These are phyloP conservation scores for Aurelia sp. DNA, from an alignment of 30 jellyfish, hydroid and myxozoan genomes.

Conservation along the genomic window DNA sequence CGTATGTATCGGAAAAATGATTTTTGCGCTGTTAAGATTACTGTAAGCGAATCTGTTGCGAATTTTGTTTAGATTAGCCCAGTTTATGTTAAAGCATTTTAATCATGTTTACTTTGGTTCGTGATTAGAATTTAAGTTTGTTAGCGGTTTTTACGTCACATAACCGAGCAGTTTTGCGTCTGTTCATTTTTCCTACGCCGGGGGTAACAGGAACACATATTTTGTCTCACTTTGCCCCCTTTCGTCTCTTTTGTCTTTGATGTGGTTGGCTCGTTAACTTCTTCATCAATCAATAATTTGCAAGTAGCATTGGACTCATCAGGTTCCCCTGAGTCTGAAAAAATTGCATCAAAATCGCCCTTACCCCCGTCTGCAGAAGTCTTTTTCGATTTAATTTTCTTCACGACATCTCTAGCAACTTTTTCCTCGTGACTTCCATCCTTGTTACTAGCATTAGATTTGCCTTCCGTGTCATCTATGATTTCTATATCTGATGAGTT, in stretches of 20 bases:
- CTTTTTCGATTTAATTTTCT: not conserved
- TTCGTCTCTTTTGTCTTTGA: not conserved
- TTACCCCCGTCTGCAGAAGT: conserved; percentile 32
- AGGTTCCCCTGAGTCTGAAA: not conserved
- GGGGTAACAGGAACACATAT: conserved; percentile 7
- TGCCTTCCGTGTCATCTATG: not conserved
- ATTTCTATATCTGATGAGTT: not conserved
- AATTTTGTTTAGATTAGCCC: too few relatives aligned
- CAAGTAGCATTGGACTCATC: not conserved
- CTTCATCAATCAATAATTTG: not conserved
- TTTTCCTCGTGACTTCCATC: not conserved
- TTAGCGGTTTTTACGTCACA: not conserved
- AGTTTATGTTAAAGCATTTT: too few relatives aligned
- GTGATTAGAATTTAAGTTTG: too few relatives aligned
- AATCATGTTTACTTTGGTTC: too few relatives aligned
- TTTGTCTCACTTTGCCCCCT: not conserved
- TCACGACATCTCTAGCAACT: not conserved
- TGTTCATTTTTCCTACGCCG: not conserved
- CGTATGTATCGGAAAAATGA: too few relatives aligned
- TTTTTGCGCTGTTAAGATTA: too few relatives aligned
- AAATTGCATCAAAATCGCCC: conserved; percentile 1
- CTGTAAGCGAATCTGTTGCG: too few relatives aligned
- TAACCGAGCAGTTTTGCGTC: not conserved
- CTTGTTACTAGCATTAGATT: not conserved
- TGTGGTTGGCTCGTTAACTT: not conserved